Conservation (phyloP, 2,888 invertebrate species). For the Catocala sponsa region DNA sequence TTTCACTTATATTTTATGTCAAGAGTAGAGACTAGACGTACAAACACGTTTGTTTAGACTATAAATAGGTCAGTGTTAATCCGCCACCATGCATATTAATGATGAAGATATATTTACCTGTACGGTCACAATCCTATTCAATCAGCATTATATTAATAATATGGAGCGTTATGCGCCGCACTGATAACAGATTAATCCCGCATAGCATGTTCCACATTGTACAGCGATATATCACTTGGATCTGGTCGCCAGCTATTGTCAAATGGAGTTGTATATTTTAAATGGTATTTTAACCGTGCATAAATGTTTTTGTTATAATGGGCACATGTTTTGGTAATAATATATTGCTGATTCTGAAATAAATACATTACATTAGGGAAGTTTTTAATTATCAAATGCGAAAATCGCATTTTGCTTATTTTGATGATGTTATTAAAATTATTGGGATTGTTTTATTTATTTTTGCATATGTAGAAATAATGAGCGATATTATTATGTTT, state of each 20-base stretch:
- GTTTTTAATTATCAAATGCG: too few species aligned
- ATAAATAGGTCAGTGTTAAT: too few species aligned
- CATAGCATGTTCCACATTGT: constrained; percentile 31
- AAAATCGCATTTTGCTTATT: too few species aligned
- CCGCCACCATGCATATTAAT: too few species aligned
- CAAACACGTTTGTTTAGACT: too few species aligned
- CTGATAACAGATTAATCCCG: constrained; percentile 51
- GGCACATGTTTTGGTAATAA: neutral
- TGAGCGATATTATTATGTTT: too few species aligned
- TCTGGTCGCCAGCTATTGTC: constrained; percentile 15
- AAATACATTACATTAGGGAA: neutral
- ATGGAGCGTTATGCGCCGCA: constrained; percentile 25
- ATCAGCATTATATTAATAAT: constrained; percentile 34
- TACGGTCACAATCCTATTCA: constrained; percentile 22
- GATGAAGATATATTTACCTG: neutral
- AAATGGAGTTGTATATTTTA: constrained; percentile 27
- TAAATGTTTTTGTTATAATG: constrained; percentile 16
- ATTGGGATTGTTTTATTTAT: too few species aligned
- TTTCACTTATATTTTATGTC: too few species aligned
- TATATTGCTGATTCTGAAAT: neutral
- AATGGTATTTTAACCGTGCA: constrained; percentile 20
- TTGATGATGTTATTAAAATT: too few species aligned
- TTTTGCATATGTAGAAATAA: too few species aligned
- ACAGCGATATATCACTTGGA: constrained; percentile 25
- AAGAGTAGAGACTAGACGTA: too few species aligned